phyloP scores from a whole-genome alignment of 2,113 vertebrate genomes.

The Lepus timidus region DNA sequence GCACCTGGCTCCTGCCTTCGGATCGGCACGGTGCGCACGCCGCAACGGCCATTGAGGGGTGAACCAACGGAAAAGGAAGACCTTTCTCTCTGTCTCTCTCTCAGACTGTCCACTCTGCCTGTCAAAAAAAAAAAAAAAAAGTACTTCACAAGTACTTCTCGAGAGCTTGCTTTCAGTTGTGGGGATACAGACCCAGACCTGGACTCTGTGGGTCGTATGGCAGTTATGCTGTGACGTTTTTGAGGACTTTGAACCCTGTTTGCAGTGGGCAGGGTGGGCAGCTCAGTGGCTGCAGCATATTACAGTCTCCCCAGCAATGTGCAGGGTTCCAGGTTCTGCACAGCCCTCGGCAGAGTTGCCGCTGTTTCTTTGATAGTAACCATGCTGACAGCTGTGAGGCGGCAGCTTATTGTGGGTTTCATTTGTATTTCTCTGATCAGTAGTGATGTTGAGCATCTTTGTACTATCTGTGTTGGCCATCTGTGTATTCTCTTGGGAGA shows the following conservation, averaged over 20 bases:
- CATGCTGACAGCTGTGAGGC: too few species aligned
- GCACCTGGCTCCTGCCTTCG: too few species aligned
- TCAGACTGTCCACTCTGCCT: too few species aligned
- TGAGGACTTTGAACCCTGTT: not conserved
- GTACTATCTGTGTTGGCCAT: too few species aligned
- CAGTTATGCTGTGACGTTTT: not conserved
- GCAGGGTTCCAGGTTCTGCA: rapidly evolving
- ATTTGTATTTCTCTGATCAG: not conserved
- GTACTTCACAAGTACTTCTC: not conserved
- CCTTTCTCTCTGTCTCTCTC: too few species aligned
- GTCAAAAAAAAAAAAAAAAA: too few species aligned
- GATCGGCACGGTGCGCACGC: too few species aligned
- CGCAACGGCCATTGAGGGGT: too few species aligned
- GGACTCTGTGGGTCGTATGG: not conserved
- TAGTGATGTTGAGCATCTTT: too few species aligned
- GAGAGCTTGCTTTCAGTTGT: not conserved
- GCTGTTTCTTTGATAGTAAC: not conserved
- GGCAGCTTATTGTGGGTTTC: not conserved
- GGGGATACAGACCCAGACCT: not conserved
- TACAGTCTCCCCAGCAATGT: rapidly evolving
- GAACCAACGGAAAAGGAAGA: too few species aligned
- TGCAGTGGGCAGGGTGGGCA: too few species aligned
- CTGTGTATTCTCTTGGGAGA: too few species aligned
- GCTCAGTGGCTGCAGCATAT: not conserved
- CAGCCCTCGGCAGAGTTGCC: not conserved